Conservation (phyloP, 1,140 invertebrate genomes). For the Maconellicoccus hirsutus region DNA sequence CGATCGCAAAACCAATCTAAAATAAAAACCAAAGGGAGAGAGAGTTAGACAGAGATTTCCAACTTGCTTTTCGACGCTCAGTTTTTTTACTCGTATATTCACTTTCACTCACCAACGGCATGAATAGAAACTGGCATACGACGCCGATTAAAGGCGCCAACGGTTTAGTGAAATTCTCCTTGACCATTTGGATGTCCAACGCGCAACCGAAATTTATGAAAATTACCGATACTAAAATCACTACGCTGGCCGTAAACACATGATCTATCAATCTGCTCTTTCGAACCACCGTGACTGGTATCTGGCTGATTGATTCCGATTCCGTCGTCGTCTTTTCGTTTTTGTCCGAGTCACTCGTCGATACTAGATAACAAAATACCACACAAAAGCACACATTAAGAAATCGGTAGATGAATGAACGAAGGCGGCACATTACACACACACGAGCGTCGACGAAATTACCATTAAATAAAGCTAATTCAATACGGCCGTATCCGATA, state of each 20-base stretch:
- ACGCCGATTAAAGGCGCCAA: slow-evolving; percentile 76
- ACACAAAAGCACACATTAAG: not conserved
- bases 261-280: slow-evolving; percentile 52
- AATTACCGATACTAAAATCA: slow-evolving; percentile 64
- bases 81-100: too few relatives aligned
- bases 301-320: not conserved
- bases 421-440: too few relatives aligned
- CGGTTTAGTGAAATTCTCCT: slow-evolving; percentile 55
- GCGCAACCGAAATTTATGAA: slow-evolving; percentile 92
- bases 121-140: slow-evolving; percentile 69
- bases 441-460: not conserved
- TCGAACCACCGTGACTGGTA: slow-evolving; percentile 46
- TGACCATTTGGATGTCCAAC: slow-evolving; percentile 61
- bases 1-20: slow-evolving; percentile 66
- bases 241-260: slow-evolving; percentile 65
- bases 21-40: slow-evolving; percentile 19
- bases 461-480: not conserved
- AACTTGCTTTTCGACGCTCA: too few relatives aligned
- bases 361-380: not conserved
- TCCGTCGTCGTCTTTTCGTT: not conserved
- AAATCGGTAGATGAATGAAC: too few relatives aligned
- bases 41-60: too few relatives aligned
- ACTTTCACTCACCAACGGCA: slow-evolving; percentile 80
- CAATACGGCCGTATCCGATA: not conserved
- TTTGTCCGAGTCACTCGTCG: not conserved